Conservation (phyloP, 2,888 invertebrate species). For the Ichneumon xanthorius region DNA sequence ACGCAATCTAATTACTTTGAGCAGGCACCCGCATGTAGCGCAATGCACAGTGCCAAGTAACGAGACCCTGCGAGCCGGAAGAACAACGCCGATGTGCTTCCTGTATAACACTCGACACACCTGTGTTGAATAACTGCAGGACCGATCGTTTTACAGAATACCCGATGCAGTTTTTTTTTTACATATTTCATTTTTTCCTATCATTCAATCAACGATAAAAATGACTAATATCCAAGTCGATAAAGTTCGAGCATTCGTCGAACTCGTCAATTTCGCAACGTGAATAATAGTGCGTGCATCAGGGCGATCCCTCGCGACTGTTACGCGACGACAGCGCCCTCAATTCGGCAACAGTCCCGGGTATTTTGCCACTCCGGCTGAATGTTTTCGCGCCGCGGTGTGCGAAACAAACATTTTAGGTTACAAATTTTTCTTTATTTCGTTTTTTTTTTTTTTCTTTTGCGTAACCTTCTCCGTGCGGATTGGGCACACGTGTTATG, state of each 20-base stretch:
- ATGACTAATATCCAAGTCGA: not conserved
- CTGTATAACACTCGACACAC: not conserved
- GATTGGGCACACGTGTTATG: not conserved
- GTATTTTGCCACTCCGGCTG: constrained; percentile 9
- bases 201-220: not conserved
- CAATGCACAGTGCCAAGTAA: constrained; percentile 4
- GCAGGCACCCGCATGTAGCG: not conserved
- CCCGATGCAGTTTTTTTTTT: not conserved
- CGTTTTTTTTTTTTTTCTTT: not conserved
- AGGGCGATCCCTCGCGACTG: not conserved
- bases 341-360: not conserved
- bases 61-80: constrained; percentile 5
- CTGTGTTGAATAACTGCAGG: not conserved
- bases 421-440: constrained; percentile 2
- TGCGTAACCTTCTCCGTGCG: not conserved
- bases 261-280: constrained; percentile 24
- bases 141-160: not conserved
- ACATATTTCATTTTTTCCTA: not conserved
- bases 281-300: not conserved
- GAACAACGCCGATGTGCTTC: constrained; percentile 25
- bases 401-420: not conserved
- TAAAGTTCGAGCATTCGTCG: not conserved
- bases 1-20: constrained; percentile 36
- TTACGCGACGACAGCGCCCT: not conserved
- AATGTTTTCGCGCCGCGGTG: not conserved